Conservation (phyloP, 2,113 vertebrate species). For the Isurus oxyrinchus region DNA sequence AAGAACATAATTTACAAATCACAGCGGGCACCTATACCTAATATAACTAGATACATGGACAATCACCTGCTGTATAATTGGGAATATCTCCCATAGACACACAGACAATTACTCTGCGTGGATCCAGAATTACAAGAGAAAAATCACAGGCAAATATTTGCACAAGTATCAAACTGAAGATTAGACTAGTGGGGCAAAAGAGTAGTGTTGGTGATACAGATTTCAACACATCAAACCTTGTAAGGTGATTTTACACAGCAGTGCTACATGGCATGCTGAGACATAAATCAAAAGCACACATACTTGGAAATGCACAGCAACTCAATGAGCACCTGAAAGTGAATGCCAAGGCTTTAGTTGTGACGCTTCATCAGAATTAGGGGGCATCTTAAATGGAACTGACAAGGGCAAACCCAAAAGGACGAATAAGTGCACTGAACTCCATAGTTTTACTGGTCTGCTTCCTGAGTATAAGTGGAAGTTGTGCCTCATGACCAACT, state of each 20-base stretch:
- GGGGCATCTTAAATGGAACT: background rate
- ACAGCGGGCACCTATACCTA: background rate
- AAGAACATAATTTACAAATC: slow-evolving; percentile 33
- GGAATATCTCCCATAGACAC: background rate
- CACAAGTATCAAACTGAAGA: background rate
- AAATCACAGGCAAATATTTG: slow-evolving; percentile 20
- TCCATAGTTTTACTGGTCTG: background rate
- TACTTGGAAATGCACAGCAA: background rate
- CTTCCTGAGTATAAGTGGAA: background rate
- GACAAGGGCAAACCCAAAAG: background rate
- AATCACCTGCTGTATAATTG: slow-evolving; percentile 14
- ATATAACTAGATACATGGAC: background rate
- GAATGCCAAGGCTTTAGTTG: background rate
- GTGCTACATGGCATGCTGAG: background rate
- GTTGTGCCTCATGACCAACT: background rate
- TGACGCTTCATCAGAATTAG: background rate
- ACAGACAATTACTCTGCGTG: background rate
- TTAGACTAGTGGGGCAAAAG: background rate
- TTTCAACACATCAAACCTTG: background rate
- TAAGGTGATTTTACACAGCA: background rate
- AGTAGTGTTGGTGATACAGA: background rate
- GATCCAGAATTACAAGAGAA: background rate
- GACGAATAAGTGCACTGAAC: background rate
- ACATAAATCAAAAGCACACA: background rate
- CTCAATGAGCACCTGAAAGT: background rate